These are phyloP conservation scores for Corbicula japonica DNA, from an alignment of 2,888 invertebrate genomes.

Conservation along the genomic window DNA sequence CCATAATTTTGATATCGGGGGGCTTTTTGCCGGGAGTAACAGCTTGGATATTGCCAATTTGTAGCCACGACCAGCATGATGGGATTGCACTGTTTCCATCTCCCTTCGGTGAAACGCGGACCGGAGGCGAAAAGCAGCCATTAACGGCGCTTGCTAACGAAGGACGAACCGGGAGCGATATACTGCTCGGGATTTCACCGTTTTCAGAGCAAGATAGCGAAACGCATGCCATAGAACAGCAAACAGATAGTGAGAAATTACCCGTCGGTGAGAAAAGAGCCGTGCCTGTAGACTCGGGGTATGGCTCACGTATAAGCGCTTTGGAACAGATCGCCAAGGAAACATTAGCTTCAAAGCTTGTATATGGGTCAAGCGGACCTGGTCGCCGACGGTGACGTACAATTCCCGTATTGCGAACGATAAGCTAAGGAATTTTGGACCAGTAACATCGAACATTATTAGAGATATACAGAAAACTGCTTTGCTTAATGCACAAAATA, in stretches of 20 bases:
- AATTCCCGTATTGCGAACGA: not conserved
- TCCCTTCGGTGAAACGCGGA: too few relatives aligned
- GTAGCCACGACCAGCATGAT: too few relatives aligned
- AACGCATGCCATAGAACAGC: not conserved
- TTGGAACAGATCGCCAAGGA: constrained; percentile 4
- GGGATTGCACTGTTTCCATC: too few relatives aligned
- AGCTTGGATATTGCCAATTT: too few relatives aligned
- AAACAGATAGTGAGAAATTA: not conserved
- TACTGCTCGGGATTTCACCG: not conserved
- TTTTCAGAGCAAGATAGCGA: not conserved
- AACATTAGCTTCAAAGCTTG: not conserved
- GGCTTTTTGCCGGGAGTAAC: too few relatives aligned
- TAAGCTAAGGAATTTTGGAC: constrained; percentile 4
- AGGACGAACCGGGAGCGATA: not conserved
- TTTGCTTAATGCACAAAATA: not conserved
- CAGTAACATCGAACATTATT: not conserved
- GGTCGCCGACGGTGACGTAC: constrained; percentile 6
- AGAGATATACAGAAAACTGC: not conserved
- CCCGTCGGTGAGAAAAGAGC: not conserved
- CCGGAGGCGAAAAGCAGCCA: too few relatives aligned
- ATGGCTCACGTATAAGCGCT: constrained; percentile 22
- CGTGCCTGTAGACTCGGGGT: constrained; percentile 17
- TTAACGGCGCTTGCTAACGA: too few relatives aligned
- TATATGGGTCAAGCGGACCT: constrained; percentile 20
- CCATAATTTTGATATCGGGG: too few relatives aligned